These are phyloP conservation scores for Ctenosaura bakeri DNA, from an alignment of 2,797 vertebrate species.

Conservation along the genomic window DNA sequence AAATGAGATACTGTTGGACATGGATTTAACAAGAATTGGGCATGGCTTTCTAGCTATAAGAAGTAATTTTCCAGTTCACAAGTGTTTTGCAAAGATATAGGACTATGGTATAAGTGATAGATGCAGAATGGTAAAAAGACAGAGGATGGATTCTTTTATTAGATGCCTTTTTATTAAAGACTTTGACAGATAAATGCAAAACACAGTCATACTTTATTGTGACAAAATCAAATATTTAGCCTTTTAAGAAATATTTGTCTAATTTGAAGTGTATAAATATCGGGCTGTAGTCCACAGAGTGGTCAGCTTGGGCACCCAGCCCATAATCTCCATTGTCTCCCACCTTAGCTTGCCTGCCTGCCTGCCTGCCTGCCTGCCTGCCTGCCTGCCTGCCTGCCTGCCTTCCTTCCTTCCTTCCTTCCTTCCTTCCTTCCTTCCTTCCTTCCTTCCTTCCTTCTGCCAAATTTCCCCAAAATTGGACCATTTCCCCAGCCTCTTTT, in stretches of 20 bases:
- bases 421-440: too few relatives aligned
- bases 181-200: background rate
- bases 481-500: too few relatives aligned
- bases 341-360: too few relatives aligned
- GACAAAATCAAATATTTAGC: background rate
- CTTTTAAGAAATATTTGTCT: background rate
- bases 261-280: background rate
- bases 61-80: background rate
- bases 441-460: too few relatives aligned
- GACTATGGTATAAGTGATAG: background rate
- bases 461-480: too few relatives aligned
- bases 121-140: background rate
- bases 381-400: too few relatives aligned
- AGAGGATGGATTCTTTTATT: background rate
- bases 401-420: too few relatives aligned
- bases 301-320: too few relatives aligned
- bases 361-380: too few relatives aligned
- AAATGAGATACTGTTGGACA: background rate
- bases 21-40: background rate
- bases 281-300: background rate
- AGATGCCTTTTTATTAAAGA: background rate
- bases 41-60: background rate
- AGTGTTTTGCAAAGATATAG: background rate
- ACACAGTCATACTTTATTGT: background rate
- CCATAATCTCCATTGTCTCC: too few relatives aligned